These are phyloP conservation scores for Coregonus suidteri DNA, from an alignment of 2,797 vertebrate species.

Conservation along the genomic window DNA sequence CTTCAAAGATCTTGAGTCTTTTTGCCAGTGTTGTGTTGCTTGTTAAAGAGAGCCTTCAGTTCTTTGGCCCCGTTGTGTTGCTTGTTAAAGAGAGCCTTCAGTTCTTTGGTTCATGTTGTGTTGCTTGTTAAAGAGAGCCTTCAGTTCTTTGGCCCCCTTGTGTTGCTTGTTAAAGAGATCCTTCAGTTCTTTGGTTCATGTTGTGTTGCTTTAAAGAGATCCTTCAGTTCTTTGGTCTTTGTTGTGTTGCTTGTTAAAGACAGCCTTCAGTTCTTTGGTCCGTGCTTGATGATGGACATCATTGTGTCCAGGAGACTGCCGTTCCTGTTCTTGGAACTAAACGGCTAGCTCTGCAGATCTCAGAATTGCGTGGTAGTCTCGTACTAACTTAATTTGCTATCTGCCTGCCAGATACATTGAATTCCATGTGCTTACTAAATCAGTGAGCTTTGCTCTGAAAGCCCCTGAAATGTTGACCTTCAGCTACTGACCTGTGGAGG, in stretches of 20 bases:
- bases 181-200: neutral
- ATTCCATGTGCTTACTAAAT: neutral
- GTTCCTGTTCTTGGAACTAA: conserved; percentile 4
- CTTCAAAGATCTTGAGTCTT: neutral
- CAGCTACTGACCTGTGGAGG: neutral
- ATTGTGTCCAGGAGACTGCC: conserved; percentile 29
- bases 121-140: neutral
- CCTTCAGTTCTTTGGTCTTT: neutral
- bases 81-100: no score
- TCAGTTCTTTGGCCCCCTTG: neutral
- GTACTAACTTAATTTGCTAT: neutral
- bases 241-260: neutral
- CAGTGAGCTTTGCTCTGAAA: neutral
- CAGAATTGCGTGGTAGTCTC: neutral
- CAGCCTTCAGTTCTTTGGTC: no score
- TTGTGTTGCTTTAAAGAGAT: neutral
- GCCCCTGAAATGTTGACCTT: neutral
- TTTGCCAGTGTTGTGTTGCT: neutral
- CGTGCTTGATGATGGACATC: neutral
- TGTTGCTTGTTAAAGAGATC: neutral
- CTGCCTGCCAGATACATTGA: neutral
- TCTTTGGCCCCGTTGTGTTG: neutral
- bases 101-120: neutral
- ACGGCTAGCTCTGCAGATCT: neutral
- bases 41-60: neutral